Percentiles rank a stretch among this genome's conserved stretches.
Conservation (phyloP, 2,888 invertebrate species). For the Heterodera filipjevi region DNA sequence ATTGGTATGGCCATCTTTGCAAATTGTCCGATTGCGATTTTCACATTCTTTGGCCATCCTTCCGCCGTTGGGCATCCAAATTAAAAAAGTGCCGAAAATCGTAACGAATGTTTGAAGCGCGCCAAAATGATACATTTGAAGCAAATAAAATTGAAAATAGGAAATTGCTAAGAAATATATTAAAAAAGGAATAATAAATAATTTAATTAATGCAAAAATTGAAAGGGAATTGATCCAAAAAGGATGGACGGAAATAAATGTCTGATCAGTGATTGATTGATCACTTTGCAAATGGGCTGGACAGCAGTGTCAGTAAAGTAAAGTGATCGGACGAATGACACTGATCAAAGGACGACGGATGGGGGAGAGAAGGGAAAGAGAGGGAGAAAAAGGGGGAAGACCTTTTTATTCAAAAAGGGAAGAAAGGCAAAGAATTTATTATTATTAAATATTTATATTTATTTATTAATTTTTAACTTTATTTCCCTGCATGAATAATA, state of each 20-base stretch:
- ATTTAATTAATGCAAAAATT: neutral
- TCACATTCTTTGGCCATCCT: neutral
- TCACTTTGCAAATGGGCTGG: neutral
- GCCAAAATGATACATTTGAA: neutral
- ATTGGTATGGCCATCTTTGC: conserved; percentile 24
- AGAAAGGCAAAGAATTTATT: no score
- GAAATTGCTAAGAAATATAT: no score
- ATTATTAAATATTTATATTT: no score
- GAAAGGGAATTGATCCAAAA: neutral
- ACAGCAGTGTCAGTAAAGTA: neutral
- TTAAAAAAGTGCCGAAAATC: conserved; percentile 14
- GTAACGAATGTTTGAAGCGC: neutral
- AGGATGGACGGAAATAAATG: neutral
- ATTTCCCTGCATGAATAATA: no score
- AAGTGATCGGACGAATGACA: neutral
- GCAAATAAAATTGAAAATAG: no score
- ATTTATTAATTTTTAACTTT: no score
- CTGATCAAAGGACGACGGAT: no score
- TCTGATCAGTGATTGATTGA: neutral
- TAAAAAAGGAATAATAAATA: no score
- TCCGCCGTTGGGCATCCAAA: neutral
- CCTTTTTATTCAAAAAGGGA: no score
- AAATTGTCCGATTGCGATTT: neutral
- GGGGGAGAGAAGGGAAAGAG: no score
- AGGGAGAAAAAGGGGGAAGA: no score